Conservation (phyloP, 2,888 invertebrate genomes). For the Nasonovia ribisnigri region DNA sequence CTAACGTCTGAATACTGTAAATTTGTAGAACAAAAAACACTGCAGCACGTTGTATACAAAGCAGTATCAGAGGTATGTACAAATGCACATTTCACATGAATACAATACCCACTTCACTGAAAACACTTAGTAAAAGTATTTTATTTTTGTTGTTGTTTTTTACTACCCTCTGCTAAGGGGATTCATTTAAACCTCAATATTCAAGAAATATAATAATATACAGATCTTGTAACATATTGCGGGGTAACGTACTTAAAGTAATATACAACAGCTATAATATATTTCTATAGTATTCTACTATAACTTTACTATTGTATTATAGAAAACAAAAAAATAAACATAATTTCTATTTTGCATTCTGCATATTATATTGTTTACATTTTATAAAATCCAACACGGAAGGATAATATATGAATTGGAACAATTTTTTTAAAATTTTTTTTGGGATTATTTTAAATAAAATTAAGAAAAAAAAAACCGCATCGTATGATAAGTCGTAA, state of each 20-base stretch:
- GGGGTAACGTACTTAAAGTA: not conserved
- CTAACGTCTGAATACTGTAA: not conserved
- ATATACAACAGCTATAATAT: not conserved
- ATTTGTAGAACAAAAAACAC: not conserved
- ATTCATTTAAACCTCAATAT: not conserved
- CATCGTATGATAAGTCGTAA: too few relatives aligned
- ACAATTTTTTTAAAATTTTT: not conserved
- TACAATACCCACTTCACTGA: not conserved
- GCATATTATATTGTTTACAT: not conserved
- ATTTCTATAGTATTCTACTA: not conserved
- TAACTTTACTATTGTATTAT: not conserved
- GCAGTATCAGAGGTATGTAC: not conserved
- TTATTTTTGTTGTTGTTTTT: not conserved
- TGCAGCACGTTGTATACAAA: not conserved
- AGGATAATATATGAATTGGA: not conserved
- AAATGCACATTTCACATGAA: not conserved
- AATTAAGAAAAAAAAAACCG: too few relatives aligned
- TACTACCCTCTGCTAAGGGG: not conserved
- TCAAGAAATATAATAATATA: constrained; percentile 12
- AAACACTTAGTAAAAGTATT: constrained; percentile 1
- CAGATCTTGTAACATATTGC: not conserved
- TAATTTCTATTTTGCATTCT: not conserved
- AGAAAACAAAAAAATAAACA: not conserved
- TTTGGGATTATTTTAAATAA: not conserved
- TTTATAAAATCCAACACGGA: not conserved